Base-by-base conservation (phyloP, 2,888 invertebrate species). In the Spisula subtruncata region DNA sequence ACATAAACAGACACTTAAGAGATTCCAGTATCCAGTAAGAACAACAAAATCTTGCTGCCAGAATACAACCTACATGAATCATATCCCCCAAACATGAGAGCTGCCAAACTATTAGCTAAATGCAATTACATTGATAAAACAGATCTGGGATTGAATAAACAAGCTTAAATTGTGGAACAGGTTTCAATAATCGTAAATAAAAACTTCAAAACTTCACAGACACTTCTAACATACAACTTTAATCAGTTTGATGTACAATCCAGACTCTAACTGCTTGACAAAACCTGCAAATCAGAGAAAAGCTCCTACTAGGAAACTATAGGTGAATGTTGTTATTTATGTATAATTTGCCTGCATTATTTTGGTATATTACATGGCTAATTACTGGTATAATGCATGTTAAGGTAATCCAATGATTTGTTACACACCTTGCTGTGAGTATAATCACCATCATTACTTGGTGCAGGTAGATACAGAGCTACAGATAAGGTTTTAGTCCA, bases 21-120 rank as follows among this genome's bases (percentile, higher is more conserved):
- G 60, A 66, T 66, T 66, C 41, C 25, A 25, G 25, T 25, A 66
- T 66, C 60, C 60, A 66, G 60, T 66, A 1, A n/a, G 60, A 66
- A 66, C 60, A 60, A 66, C 60, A 25, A n/a, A n/a, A 66, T 66
- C 60, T 66, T 66, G 8, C 60, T 66, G 60, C 60, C 60, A 66
- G 60, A 25, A 66, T 66, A n/a, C n/a, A 66, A 66, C 10, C 60
- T 25, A 66, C 60, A 66, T 66, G 60, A 66, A 66, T 66, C 60
- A 66, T 66, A 66, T n/a, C 56, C 25, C n/a, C 1, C n/a, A 66
- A 66, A 66, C 60, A 10, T 66, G 25, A 66, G 20, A 66, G 60
- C 60, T 66, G 60, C 60, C 60, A 66, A 66, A 66, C 60, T 66
- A 66, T 66, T 66, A 66, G 60, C n/a, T 25, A 66, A 66, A 66